Percentiles rank a stretch among this genome's conserved stretches.
phyloP scores from a whole-genome alignment of 2,888 invertebrate species.

The Dasysyrphus tricinctus region DNA sequence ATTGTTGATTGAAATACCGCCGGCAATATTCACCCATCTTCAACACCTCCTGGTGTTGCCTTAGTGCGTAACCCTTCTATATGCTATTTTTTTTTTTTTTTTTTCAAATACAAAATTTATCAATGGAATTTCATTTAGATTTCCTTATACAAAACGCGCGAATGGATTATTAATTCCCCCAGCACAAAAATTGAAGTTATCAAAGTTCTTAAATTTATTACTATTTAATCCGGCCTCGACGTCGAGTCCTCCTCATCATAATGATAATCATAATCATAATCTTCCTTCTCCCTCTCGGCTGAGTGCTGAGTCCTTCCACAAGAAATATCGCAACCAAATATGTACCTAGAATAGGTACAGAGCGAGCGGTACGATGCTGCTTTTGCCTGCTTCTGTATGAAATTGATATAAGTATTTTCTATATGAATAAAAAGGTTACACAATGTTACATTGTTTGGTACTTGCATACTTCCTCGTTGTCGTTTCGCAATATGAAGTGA shows the following conservation, averaged over 20 bases:
- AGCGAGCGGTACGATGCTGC: not conserved
- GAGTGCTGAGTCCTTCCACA: not conserved
- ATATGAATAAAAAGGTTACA: conserved; percentile 51
- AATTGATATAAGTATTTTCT: conserved; percentile 65
- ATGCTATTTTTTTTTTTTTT: not conserved
- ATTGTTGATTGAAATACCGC: not conserved
- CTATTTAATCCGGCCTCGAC: conserved; percentile 62
- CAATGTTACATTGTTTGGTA: conserved; percentile 62
- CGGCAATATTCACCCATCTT: conserved; percentile 20
- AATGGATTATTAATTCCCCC: conserved; percentile 5
- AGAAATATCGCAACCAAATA: too few relatives aligned
- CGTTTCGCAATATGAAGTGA: conserved; percentile 42
- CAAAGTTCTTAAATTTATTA: conserved; percentile 57
- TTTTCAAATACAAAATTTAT: conserved; percentile 3
- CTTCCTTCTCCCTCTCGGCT: not conserved
- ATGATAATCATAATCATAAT: conserved; percentile 28
- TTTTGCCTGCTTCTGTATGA: conserved; percentile 23
- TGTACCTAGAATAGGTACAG: not conserved
- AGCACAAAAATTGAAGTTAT: not conserved
- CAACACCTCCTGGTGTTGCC: not conserved
- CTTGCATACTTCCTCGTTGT: not conserved
- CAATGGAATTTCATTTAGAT: conserved; percentile 28
- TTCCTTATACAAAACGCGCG: not conserved
- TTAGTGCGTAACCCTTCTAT: conserved; percentile 1
- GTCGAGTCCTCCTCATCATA: conserved; percentile 34